phyloP scores from a whole-genome alignment of 2,888 invertebrate species.

The Encarsia formosa region DNA sequence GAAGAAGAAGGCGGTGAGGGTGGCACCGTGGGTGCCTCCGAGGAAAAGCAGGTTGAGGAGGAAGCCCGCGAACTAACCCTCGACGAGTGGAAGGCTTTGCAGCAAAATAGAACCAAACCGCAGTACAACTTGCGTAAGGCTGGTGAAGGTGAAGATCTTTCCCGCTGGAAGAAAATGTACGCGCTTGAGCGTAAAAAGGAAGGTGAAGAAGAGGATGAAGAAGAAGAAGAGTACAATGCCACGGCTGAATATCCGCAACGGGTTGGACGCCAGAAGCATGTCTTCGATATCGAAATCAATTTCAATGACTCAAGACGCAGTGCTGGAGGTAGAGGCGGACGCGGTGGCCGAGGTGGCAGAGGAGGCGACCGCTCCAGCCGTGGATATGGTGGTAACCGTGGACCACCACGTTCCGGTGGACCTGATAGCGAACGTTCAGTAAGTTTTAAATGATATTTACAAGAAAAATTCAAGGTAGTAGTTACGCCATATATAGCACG shows the following conservation, averaged over 20 bases:
- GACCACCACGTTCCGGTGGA: constrained; percentile 29
- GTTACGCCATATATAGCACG: no score
- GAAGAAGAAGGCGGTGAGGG: constrained; percentile 42
- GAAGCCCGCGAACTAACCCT: constrained; percentile 83
- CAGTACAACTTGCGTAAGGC: constrained; percentile 89
- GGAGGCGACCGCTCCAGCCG: constrained; percentile 45
- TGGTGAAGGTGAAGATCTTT: constrained; percentile 87
- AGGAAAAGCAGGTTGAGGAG: constrained; percentile 62
- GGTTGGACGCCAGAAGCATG: constrained; percentile 79
- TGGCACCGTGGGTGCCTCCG: constrained; percentile 38
- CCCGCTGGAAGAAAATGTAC: constrained; percentile 90
- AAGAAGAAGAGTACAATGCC: constrained; percentile 69
- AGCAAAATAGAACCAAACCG: constrained; percentile 75
- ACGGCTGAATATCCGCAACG: constrained; percentile 75
- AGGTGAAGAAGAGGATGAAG: constrained; percentile 62
- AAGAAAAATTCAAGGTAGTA: no score
- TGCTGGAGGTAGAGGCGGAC: constrained; percentile 62
- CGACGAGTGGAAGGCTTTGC: constrained; percentile 90
- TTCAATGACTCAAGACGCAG: constrained; percentile 77
- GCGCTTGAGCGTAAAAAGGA: constrained; percentile 73
- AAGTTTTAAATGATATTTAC: no score
- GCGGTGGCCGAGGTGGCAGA: constrained; percentile 60
- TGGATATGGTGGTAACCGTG: constrained; percentile 51
- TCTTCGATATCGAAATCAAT: constrained; percentile 83
- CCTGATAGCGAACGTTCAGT: neutral